Evolutionary conservation across 2,888 invertebrate species (phyloP).

Genomic region (Oxytorus armatus): DNA sequence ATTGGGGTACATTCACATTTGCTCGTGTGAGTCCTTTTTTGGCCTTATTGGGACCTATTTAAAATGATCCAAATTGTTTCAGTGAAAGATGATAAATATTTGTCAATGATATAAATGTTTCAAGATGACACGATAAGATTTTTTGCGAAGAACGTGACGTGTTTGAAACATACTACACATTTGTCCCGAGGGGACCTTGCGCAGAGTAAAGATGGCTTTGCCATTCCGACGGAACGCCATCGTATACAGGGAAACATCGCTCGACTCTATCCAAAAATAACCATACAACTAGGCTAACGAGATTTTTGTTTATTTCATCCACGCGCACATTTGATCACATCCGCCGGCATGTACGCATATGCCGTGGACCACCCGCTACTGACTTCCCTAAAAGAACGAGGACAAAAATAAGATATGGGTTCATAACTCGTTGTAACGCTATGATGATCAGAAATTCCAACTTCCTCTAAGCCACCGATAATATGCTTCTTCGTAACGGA

Average conservation of each 20-base stretch:
- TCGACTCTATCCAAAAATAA: slow-evolving; percentile 57
- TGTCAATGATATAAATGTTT: background rate
- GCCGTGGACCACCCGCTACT: slow-evolving; percentile 80
- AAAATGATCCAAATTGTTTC: no score
- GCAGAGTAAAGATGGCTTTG: background rate
- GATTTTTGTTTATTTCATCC: slow-evolving; percentile 61
- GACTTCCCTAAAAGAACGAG: slow-evolving; percentile 69
- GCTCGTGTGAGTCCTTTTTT: no score
- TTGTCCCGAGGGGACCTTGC: background rate
- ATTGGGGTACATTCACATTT: no score
- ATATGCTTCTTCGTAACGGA: no score
- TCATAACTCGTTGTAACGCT: background rate
- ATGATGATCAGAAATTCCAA: background rate
- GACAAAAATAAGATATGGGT: slow-evolving; percentile 30
- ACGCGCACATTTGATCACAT: slow-evolving; percentile 76
- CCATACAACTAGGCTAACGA: slow-evolving; percentile 58
- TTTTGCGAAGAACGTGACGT: background rate
- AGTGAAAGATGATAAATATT: no score
- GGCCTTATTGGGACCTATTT: no score
- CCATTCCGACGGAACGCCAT: slow-evolving; percentile 48
- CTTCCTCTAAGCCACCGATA: no score
- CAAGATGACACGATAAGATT: no score
- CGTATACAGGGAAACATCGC: slow-evolving; percentile 7
- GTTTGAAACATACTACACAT: no score
- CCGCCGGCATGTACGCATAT: slow-evolving; percentile 79